Evolutionary conservation across 2,797 vertebrate genomes (phyloP).

Genomic region (Alfaro cultratus): DNA sequence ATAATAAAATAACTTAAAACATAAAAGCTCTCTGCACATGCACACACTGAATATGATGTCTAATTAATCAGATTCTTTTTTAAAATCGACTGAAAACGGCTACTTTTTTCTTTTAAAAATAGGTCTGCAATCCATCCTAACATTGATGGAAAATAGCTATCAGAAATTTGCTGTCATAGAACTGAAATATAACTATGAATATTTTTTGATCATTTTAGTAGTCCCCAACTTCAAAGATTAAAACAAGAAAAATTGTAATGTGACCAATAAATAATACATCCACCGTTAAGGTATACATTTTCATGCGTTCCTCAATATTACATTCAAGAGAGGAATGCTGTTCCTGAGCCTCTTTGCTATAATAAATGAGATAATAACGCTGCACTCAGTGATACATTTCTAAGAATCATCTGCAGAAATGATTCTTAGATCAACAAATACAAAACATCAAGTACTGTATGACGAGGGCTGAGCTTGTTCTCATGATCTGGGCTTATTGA

Average conservation of each 20-base stretch:
- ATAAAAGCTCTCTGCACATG: background rate
- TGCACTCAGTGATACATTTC: constrained; percentile 20
- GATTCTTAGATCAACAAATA: constrained; percentile 17
- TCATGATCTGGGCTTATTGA: constrained; percentile 46
- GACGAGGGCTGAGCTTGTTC: constrained; percentile 32
- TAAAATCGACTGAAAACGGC: background rate
- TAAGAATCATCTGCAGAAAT: no score
- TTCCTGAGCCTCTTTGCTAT: background rate
- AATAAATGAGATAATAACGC: constrained; percentile 31
- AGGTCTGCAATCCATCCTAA: background rate
- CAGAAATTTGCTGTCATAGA: background rate
- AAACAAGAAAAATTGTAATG: background rate
- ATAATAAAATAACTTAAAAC: background rate
- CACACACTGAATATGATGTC: background rate
- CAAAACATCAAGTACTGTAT: constrained; percentile 24
- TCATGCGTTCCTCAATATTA: background rate
- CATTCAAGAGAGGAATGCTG: background rate
- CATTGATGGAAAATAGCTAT: background rate
- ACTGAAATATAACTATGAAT: background rate
- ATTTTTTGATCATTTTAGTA: background rate
- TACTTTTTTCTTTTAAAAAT: background rate
- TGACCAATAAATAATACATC: background rate
- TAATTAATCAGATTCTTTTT: background rate
- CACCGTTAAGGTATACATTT: background rate
- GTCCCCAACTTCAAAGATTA: background rate